Conservation (phyloP, 2,888 invertebrate genomes). For the Conchocele bisecta region DNA sequence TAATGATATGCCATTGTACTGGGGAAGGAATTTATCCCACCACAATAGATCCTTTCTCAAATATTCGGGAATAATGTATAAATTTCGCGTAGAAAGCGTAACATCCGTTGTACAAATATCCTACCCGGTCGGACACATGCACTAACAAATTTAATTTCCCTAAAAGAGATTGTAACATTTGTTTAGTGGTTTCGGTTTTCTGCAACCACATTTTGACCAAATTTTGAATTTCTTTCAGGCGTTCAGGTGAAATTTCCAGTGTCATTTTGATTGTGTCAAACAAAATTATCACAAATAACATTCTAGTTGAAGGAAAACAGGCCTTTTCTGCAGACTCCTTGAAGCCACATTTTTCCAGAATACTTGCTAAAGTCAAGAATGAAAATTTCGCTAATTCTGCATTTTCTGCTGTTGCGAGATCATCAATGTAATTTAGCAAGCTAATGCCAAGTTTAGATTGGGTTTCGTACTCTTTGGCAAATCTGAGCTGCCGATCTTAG, state of each 20-base stretch:
- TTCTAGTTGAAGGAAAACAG: background rate
- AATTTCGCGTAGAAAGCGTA: background rate
- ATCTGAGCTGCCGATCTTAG: background rate
- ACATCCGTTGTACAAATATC: background rate
- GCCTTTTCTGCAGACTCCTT: background rate
- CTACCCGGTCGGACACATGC: background rate
- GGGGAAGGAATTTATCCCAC: background rate
- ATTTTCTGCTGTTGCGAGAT: constrained; percentile 1
- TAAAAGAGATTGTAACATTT: too few species aligned
- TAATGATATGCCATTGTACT: background rate
- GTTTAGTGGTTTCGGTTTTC: background rate
- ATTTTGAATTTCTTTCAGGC: background rate
- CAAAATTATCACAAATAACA: background rate
- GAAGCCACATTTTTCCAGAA: background rate
- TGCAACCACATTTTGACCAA: background rate
- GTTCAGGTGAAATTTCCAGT: background rate
- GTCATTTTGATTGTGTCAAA: background rate
- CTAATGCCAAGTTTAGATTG: background rate
- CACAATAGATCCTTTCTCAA: background rate
- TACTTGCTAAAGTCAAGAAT: background rate
- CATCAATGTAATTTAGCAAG: background rate
- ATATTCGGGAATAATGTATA: background rate
- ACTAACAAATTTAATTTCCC: background rate
- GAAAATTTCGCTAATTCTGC: constrained; percentile 1
- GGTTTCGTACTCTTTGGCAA: background rate